phyloP scores from a whole-genome alignment of 2,888 invertebrate genomes.

The Tachina fera region DNA sequence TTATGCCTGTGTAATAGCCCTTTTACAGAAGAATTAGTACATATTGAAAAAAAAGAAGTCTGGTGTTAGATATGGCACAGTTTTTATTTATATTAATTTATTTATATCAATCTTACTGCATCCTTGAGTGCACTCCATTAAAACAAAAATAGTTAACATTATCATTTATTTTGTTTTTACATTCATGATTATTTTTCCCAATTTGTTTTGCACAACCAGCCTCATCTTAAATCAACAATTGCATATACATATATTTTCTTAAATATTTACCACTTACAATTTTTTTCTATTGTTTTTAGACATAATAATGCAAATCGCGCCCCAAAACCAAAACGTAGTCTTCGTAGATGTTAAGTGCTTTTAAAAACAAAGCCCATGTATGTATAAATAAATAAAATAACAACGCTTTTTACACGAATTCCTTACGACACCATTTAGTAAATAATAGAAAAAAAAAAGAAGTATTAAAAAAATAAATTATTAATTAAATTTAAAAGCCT shows the following conservation, averaged over 20 bases:
- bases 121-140: background rate
- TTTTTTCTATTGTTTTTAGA: conserved; percentile 17
- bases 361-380: conserved; percentile 20
- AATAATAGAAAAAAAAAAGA: conserved; percentile 29
- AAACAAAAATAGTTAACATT: background rate
- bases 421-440: conserved; percentile 35
- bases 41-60: no score
- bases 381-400: conserved; percentile 27
- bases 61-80: no score
- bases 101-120: no score
- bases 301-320: conserved; percentile 35
- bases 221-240: background rate
- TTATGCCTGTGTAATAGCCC: no score
- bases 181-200: background rate
- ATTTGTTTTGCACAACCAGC: background rate
- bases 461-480: conserved; percentile 39
- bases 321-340: conserved; percentile 37
- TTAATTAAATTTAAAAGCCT: conserved; percentile 33
- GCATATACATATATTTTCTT: background rate
- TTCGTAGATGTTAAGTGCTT: conserved; percentile 49
- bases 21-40: no score
- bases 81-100: no score
- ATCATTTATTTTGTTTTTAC: background rate
- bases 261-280: conserved; percentile 6
- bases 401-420: conserved; percentile 44